phyloP scores from a whole-genome alignment of 2,797 vertebrate species.

The Dendrocincla fuliginosa region DNA sequence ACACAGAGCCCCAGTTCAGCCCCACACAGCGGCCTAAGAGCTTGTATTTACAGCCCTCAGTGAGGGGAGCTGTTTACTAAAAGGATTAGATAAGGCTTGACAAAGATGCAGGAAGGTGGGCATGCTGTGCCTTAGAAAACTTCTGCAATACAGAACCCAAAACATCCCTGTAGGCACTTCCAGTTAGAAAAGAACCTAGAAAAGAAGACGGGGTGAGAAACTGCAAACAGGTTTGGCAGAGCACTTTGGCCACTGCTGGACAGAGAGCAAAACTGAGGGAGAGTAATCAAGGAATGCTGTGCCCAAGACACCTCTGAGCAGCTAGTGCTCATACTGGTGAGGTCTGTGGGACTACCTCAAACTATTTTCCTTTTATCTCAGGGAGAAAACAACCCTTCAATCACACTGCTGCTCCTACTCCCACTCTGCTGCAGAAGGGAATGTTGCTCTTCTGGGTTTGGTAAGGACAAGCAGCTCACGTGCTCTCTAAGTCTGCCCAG shows the following conservation, averaged over 20 bases:
- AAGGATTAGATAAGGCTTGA: conserved; percentile 34
- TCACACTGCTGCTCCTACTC: neutral
- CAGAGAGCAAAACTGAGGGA: neutral
- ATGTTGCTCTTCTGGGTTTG: neutral
- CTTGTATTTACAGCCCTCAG: neutral
- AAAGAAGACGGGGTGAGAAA: neutral
- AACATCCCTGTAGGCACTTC: neutral
- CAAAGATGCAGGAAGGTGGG: conserved; percentile 12
- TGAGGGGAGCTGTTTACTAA: neutral
- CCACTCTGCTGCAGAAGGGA: neutral
- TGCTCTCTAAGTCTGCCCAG: neutral
- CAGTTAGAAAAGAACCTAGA: neutral
- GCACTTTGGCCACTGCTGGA: neutral
- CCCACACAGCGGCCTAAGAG: neutral
- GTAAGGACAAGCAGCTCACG: neutral
- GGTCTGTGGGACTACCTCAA: neutral
- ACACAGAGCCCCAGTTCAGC: neutral
- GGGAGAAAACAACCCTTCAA: neutral
- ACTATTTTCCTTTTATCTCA: neutral
- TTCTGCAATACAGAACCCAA: neutral
- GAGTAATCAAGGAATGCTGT: fast-evolving
- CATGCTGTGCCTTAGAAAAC: conserved; percentile 37
- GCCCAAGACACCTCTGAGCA: neutral
- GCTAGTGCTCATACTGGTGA: neutral
- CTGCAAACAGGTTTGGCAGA: neutral